Evolutionary conservation across 2,797 vertebrate genomes (phyloP).

Genomic region (Cryptoblepharus egeriae): DNA sequence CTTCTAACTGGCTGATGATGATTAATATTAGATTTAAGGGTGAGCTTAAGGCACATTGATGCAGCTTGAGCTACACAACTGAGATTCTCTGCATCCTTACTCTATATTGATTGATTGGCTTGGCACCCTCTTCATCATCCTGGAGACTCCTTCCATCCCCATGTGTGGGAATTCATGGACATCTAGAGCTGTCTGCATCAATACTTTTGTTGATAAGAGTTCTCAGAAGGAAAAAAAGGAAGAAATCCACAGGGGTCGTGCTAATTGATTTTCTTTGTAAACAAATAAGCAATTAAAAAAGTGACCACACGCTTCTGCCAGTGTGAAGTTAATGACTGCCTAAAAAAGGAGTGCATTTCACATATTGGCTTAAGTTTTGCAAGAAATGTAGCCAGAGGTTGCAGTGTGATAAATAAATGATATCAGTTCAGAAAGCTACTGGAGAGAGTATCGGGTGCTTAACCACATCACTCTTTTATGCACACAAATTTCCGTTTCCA

Average conservation of each 20-base stretch:
- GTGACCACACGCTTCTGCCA: slow-evolving; percentile 65
- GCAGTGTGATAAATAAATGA: not conserved
- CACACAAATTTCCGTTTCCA: not conserved
- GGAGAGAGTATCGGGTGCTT: not conserved
- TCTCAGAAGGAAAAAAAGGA: slow-evolving; percentile 62
- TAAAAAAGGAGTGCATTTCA: slow-evolving; percentile 66
- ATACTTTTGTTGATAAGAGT: slow-evolving; percentile 58
- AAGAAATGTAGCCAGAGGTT: not conserved
- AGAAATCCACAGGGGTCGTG: slow-evolving; percentile 60
- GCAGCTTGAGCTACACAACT: not conserved
- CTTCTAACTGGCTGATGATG: not conserved
- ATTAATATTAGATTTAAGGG: not conserved
- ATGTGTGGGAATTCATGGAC: accelerated
- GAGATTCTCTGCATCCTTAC: not conserved
- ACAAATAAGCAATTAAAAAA: slow-evolving; percentile 73
- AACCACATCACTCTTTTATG: not conserved
- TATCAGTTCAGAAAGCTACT: not conserved
- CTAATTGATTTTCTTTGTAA: slow-evolving; percentile 77
- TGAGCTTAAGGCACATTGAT: not conserved
- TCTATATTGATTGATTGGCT: slow-evolving; percentile 12
- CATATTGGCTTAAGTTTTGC: slow-evolving; percentile 59
- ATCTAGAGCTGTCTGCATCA: slow-evolving; percentile 52
- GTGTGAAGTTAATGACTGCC: slow-evolving; percentile 67
- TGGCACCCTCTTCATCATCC: slow-evolving; percentile 25
- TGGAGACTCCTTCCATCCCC: slow-evolving; percentile 4